Conservation (phyloP, 2,113 vertebrate species). For the Elaphurus davidianus region DNA sequence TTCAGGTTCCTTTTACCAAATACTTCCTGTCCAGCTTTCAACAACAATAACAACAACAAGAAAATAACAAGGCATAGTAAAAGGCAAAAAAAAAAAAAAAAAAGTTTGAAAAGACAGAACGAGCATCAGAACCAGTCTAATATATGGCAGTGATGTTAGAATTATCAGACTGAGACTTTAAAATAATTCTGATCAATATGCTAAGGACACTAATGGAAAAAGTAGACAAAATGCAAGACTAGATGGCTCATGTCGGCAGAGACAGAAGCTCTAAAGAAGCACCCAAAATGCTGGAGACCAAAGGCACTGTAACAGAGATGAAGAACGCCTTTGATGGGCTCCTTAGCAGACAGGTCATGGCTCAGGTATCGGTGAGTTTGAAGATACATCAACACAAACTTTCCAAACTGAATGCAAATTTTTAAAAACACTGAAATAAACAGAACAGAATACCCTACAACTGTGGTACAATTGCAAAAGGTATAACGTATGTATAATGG, state of each 20-base stretch:
- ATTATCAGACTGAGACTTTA: not conserved
- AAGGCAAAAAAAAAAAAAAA: not conserved
- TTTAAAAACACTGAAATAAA: not conserved
- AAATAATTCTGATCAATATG: not conserved
- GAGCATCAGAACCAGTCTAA: not conserved
- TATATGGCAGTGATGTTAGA: fast-evolving
- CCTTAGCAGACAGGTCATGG: not conserved
- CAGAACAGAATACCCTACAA: not conserved
- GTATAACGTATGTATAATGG: not conserved
- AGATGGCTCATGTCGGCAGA: not conserved
- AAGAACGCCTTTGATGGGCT: not conserved
- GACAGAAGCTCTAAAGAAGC: not conserved
- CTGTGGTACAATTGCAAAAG: not conserved
- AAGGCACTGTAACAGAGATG: not conserved
- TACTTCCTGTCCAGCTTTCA: not conserved
- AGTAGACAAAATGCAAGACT: not conserved
- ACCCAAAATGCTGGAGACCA: not conserved
- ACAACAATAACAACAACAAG: not conserved
- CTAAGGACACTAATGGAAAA: not conserved
- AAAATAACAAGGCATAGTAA: not conserved
- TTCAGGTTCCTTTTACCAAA: not conserved
- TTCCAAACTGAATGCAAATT: not conserved
- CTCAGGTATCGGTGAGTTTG: not conserved
- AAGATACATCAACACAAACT: not conserved
- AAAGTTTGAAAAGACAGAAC: not conserved